phyloP scores from a whole-genome alignment of 2,888 invertebrate genomes.

The Ormyrus pomaceus region DNA sequence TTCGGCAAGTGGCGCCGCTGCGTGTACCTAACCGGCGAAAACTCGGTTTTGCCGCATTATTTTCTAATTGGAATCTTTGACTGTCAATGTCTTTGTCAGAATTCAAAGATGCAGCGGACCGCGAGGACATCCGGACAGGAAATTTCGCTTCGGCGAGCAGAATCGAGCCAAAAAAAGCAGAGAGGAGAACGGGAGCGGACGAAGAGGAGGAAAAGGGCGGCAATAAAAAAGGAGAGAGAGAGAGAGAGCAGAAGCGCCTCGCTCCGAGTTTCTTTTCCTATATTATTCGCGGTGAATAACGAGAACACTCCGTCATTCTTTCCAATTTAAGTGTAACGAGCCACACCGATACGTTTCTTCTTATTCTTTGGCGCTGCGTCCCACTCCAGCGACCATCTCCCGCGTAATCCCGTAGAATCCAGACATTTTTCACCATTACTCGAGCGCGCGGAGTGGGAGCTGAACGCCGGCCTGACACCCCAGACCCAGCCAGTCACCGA shows the following conservation, averaged over 20 bases:
- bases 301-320: conserved; percentile 75
- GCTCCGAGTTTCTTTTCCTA: conserved; percentile 67
- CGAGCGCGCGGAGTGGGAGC: conserved; percentile 42
- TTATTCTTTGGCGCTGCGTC: conserved; percentile 70
- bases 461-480: conserved; percentile 46
- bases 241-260: conserved; percentile 26
- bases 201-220: background rate
- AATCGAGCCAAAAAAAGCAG: conserved; percentile 49
- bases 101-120: conserved; percentile 13
- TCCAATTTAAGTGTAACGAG: conserved; percentile 76
- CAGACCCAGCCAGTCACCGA: conserved; percentile 55
- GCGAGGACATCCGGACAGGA: conserved; percentile 49
- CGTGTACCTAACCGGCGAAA: background rate
- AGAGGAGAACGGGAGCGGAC: background rate
- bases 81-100: background rate
- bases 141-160: conserved; percentile 59
- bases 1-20: background rate
- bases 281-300: conserved; percentile 75
- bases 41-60: background rate
- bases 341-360: conserved; percentile 75
- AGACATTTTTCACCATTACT: conserved; percentile 76
- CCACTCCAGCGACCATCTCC: conserved; percentile 62
- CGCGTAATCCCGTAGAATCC: conserved; percentile 74
- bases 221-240: conserved; percentile 28
- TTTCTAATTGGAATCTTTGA: background rate